Percentiles rank a stretch among this genome's conserved stretches.
Conservation (phyloP, 2,888 invertebrate genomes). For the Apoda limacodes region DNA sequence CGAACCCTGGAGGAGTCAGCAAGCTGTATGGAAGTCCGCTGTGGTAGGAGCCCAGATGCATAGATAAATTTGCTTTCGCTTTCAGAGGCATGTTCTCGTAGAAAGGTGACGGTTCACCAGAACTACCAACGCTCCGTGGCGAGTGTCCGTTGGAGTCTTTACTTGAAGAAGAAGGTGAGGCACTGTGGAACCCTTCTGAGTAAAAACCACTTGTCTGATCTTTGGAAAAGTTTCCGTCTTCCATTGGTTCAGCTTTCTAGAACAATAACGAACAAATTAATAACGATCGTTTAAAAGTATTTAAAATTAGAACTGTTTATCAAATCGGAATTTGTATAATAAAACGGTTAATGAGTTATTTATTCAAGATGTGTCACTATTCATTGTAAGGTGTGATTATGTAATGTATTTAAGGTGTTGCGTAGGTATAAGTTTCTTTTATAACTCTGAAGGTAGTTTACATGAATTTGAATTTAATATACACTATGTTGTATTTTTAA, state of each 20-base stretch:
- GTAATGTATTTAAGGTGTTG: too few relatives aligned
- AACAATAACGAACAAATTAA: too few relatives aligned
- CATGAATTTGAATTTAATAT: too few relatives aligned
- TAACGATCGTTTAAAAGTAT: too few relatives aligned
- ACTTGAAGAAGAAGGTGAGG: constrained; percentile 70
- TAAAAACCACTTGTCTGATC: constrained; percentile 73
- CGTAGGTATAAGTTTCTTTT: too few relatives aligned
- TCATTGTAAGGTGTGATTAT: too few relatives aligned
- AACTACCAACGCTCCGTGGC: constrained; percentile 55
- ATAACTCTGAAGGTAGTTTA: too few relatives aligned
- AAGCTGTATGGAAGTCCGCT: constrained; percentile 68
- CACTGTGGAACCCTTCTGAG: constrained; percentile 71
- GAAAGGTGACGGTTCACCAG: constrained; percentile 47
- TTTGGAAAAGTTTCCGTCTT: constrained; percentile 54
- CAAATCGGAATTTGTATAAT: too few relatives aligned
- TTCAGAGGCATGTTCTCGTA: constrained; percentile 51
- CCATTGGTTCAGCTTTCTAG: constrained; percentile 71
- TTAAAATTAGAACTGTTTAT: too few relatives aligned
- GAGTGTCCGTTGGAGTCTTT: constrained; percentile 63
- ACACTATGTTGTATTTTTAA: too few relatives aligned
- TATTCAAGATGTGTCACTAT: too few relatives aligned
- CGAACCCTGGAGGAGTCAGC: constrained; percentile 72
- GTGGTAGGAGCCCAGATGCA: constrained; percentile 51
- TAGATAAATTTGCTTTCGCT: constrained; percentile 55
- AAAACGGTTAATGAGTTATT: too few relatives aligned